Conservation (phyloP, 2,888 invertebrate species). For the Plagodis dolabraria region DNA sequence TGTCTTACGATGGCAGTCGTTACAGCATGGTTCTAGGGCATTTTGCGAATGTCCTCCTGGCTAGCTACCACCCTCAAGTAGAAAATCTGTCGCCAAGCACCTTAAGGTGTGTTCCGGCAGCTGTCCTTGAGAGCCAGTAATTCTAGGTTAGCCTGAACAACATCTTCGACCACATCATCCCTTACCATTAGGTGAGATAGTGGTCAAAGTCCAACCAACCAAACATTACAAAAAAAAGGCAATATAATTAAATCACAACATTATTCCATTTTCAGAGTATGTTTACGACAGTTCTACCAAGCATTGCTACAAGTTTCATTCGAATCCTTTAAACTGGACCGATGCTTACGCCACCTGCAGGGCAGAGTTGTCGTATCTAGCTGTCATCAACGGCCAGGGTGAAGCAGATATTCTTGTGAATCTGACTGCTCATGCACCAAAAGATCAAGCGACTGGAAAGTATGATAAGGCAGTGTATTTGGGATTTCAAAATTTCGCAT, state of each 20-base stretch:
- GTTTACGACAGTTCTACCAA: slow-evolving; percentile 46
- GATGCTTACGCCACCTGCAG: slow-evolving; percentile 61
- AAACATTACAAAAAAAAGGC: too few relatives aligned
- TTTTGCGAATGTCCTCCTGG: too few relatives aligned
- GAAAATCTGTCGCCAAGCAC: too few relatives aligned
- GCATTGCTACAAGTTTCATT: slow-evolving; percentile 69
- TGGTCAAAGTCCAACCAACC: too few relatives aligned
- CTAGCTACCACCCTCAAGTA: too few relatives aligned
- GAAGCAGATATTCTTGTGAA: slow-evolving; percentile 56
- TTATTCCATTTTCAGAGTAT: slow-evolving; percentile 51
- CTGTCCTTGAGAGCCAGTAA: too few relatives aligned
- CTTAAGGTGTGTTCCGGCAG: too few relatives aligned
- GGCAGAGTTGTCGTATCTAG: slow-evolving; percentile 62
- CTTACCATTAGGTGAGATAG: too few relatives aligned
- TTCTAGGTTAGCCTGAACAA: too few relatives aligned
- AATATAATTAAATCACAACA: background rate
- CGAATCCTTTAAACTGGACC: slow-evolving; percentile 59
- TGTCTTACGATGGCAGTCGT: too few relatives aligned
- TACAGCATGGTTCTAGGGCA: too few relatives aligned
- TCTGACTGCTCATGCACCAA: slow-evolving; percentile 49
- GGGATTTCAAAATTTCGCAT: slow-evolving; percentile 44
- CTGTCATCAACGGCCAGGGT: slow-evolving; percentile 58
- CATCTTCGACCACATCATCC: too few relatives aligned
- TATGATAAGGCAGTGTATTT: slow-evolving; percentile 42
- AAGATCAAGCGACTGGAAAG: slow-evolving; percentile 46